Conservation (phyloP, 2,113 vertebrate genomes). For the Cyprinodon brontotheroides region DNA sequence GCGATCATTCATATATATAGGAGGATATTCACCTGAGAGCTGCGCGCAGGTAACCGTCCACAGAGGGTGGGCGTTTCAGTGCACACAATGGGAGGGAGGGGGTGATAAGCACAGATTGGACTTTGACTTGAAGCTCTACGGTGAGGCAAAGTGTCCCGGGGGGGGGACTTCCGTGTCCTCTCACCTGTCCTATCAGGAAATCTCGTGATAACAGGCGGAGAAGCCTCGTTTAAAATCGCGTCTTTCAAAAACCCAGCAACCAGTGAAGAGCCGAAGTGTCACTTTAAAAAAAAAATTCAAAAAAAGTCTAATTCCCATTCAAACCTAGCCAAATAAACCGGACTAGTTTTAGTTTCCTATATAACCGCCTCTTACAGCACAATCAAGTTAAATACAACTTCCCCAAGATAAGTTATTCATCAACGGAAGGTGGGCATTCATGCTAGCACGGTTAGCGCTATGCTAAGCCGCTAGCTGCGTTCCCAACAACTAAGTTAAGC, state of each 20-base stretch:
- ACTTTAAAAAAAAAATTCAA: background rate
- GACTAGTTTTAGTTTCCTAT: rapidly evolving
- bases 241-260: background rate
- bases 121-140: conserved; percentile 48
- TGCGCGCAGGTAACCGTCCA: background rate
- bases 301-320: background rate
- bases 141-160: background rate
- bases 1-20: background rate
- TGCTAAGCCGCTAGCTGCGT: conserved; percentile 35
- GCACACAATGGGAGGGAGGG: conserved; percentile 13
- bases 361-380: rapidly evolving
- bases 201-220: background rate
- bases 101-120: conserved; percentile 48
- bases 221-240: background rate
- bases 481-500: conserved; percentile 35
- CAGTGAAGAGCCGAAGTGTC: background rate
- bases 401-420: conserved; percentile 15
- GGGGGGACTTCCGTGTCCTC: conserved; percentile 58
- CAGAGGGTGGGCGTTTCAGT: conserved; percentile 39
- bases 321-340: background rate
- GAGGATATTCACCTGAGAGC: conserved; percentile 24
- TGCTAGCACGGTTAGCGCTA: conserved; percentile 44
- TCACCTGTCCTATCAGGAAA: conserved; percentile 33
- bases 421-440: background rate
- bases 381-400: conserved; percentile 6